A percentile compares a stretch with the other conserved stretches of the same genome.
Evolutionary conservation across 2,113 vertebrate species (phyloP).

Genomic region (Psittacula cyanocephala): DNA sequence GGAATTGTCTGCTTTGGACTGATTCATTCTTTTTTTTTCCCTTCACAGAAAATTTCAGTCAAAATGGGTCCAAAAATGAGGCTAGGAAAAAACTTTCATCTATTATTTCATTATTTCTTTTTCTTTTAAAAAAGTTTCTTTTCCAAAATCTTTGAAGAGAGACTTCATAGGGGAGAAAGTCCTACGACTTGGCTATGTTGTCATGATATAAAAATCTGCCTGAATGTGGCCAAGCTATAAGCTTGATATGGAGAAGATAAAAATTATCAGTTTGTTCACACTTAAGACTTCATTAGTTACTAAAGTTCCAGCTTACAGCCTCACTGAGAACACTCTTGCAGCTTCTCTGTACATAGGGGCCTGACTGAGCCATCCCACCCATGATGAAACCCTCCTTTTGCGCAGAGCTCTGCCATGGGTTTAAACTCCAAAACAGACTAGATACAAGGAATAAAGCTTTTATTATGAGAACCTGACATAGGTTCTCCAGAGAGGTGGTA

Average conservation of each 20-base stretch:
- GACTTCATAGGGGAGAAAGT: not conserved
- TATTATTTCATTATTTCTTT: not conserved
- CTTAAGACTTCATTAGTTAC: not conserved
- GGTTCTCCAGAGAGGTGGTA: not conserved
- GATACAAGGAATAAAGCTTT: not conserved
- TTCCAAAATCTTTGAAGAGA: not conserved
- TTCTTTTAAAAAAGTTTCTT: not conserved
- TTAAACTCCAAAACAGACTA: not conserved
- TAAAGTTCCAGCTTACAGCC: not conserved
- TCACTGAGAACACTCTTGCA: not conserved
- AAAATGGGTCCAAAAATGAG: not conserved
- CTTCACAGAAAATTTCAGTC: not conserved
- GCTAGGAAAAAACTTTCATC: not conserved
- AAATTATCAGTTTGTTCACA: not conserved
- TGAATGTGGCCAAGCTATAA: not conserved
- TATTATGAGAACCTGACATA: not conserved
- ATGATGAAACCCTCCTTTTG: rapidly evolving
- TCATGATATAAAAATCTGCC: not conserved
- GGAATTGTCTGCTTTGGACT: not conserved
- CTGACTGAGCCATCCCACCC: not conserved
- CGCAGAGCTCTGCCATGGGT: not conserved
- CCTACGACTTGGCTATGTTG: not conserved
- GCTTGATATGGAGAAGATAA: not conserved
- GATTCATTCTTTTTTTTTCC: not conserved
- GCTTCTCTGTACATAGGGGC: not conserved